Conservation (phyloP, 2,113 vertebrate genomes). For the Phycodurus eques region DNA sequence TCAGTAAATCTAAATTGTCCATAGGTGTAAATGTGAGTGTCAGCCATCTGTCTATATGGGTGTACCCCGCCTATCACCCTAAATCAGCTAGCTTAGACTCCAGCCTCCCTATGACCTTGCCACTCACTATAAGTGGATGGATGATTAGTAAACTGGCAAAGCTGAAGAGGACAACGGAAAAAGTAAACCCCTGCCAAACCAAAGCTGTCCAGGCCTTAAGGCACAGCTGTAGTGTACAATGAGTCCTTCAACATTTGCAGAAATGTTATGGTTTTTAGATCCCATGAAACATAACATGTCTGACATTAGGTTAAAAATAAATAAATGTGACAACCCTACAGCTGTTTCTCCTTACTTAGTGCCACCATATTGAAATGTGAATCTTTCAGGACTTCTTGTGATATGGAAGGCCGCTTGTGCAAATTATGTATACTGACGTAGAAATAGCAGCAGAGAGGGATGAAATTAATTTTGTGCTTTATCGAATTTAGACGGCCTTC, state of each 20-base stretch:
- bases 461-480: neutral
- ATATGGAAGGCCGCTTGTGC: neutral
- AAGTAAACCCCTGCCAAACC: neutral
- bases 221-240: neutral
- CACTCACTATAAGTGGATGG: neutral
- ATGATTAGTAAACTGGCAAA: neutral
- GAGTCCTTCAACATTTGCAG: neutral
- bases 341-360: neutral
- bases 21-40: neutral
- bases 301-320: neutral
- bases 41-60: neutral
- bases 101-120: neutral
- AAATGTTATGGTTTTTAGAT: neutral
- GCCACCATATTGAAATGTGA: neutral
- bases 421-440: neutral
- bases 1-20: neutral
- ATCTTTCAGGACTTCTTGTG: neutral
- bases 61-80: neutral
- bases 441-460: neutral
- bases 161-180: neutral
- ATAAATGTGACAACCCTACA: neutral
- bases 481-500: neutral
- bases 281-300: neutral
- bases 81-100: neutral
- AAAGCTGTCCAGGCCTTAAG: neutral